Percentiles rank a stretch among this genome's conserved stretches.
Conservation (phyloP, 2,113 vertebrate genomes). For the Ariopsis seemanni region DNA sequence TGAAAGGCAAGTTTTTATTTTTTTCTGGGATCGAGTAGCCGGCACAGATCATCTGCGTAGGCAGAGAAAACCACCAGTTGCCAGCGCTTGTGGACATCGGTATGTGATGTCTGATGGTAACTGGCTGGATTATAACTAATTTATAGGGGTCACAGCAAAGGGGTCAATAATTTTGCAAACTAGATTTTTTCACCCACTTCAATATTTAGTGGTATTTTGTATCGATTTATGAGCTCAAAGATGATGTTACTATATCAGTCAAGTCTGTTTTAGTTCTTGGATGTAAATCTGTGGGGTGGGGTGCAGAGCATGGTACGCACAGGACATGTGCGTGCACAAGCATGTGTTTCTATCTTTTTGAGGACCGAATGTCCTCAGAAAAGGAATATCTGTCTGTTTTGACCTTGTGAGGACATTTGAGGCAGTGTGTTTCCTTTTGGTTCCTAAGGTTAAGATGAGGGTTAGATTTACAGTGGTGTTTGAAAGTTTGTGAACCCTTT, state of each 20-base stretch:
- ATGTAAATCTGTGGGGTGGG: background rate
- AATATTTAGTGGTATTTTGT: background rate
- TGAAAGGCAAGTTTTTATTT: too few species aligned
- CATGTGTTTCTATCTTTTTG: background rate
- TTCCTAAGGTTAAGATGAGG: background rate
- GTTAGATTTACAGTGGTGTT: too few species aligned
- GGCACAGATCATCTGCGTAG: too few species aligned
- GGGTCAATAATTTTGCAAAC: background rate
- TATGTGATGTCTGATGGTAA: background rate
- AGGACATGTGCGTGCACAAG: slow-evolving; percentile 19
- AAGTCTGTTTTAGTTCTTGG: background rate
- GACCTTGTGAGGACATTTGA: background rate
- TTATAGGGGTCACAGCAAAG: too few species aligned
- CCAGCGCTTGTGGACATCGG: too few species aligned
- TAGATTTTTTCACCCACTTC: background rate
- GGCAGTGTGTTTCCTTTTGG: background rate
- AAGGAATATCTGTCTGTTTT: background rate
- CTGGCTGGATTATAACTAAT: background rate
- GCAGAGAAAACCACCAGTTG: too few species aligned
- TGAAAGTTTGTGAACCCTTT: too few species aligned
- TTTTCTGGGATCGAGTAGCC: too few species aligned
- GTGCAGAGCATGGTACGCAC: background rate
- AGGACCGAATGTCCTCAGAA: background rate
- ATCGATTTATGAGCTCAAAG: background rate
- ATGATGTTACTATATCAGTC: background rate